Conservation (phyloP, 2,113 vertebrate species). For the Zapus hudsonius region DNA sequence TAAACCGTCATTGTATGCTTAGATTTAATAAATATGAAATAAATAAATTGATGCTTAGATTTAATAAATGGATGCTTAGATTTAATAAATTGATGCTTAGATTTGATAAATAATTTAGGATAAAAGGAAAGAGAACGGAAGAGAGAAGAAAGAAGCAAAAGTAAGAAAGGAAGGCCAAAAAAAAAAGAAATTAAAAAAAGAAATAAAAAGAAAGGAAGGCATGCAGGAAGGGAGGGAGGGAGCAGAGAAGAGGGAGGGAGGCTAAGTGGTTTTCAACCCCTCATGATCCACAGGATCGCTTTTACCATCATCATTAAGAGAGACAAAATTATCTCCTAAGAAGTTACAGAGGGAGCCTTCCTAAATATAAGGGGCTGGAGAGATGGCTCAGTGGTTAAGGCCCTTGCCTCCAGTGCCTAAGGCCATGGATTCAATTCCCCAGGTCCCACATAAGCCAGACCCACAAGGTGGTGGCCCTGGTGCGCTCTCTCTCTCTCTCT, state of each 20-base stretch:
- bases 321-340: not conserved
- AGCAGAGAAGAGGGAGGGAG: not conserved
- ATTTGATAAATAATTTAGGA: constrained; percentile 2
- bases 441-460: no score
- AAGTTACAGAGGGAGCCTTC: not conserved
- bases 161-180: no score
- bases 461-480: no score
- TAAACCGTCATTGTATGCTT: not conserved
- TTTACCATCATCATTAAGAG: not conserved
- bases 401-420: no score
- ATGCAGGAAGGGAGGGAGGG: no score
- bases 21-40: no score
- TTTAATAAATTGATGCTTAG: not conserved
- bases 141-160: not conserved
- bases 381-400: no score
- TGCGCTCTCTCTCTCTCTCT: no score
- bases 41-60: not conserved
- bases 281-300: not conserved
- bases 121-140: not conserved
- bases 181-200: no score
- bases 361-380: not conserved
- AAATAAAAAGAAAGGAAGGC: not conserved
- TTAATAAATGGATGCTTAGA: not conserved
- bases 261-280: not conserved
- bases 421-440: no score